Conservation (phyloP, 2,113 vertebrate species). For the Melanerpes formicivorus region DNA sequence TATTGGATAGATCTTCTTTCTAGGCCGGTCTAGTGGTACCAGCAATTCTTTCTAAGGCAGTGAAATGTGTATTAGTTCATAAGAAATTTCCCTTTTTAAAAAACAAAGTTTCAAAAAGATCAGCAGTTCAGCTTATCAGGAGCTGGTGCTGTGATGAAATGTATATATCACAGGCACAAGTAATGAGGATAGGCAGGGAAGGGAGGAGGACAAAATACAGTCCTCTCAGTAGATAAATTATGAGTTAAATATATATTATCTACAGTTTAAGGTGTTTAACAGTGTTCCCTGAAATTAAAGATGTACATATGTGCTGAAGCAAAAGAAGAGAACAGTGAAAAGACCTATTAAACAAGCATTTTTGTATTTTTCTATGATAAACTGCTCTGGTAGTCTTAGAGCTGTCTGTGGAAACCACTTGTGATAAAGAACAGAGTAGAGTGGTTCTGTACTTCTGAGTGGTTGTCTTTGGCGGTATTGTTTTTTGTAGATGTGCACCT, state of each 20-base stretch:
- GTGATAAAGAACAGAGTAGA: not conserved
- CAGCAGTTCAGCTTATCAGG: not conserved
- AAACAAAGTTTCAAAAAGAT: not conserved
- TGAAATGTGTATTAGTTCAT: not conserved
- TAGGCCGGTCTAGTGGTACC: not conserved
- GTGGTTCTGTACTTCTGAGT: not conserved
- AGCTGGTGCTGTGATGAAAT: not conserved
- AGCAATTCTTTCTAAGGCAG: not conserved
- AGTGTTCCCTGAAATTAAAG: not conserved
- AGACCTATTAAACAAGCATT: not conserved
- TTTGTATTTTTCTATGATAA: not conserved
- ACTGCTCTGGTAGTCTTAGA: not conserved
- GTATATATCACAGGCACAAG: not conserved
- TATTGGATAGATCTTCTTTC: not conserved
- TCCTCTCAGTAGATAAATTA: not conserved
- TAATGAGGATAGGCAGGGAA: not conserved
- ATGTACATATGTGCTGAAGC: not conserved
- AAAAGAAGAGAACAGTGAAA: not conserved
- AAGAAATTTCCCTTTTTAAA: not conserved
- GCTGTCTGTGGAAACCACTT: not conserved
- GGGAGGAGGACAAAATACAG: not conserved
- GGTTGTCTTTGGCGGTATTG: not conserved
- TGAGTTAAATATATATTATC: not conserved
- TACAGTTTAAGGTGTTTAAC: not conserved
- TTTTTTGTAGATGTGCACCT: accelerated